Base-by-base conservation (phyloP, 30 jellyfish, hydroid and myxozoan species). In the Chrysaora quinquecirrha region DNA sequence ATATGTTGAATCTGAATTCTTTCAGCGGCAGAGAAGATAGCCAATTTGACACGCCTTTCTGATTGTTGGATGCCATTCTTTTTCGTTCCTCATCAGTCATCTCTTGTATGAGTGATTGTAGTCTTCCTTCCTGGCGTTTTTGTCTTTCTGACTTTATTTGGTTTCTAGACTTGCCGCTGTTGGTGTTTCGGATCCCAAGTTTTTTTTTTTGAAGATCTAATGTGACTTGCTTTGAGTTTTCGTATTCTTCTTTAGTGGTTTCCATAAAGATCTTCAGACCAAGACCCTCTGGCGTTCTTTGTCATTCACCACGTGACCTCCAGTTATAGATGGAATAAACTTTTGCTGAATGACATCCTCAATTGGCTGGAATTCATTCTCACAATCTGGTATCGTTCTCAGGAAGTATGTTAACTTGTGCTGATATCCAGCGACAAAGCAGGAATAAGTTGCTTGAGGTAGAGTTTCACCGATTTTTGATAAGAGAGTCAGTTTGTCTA, bases 241-340 rank as follows among this genome's bases (percentile, higher is more conserved):
- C 71, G 33, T 58, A 58, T 58, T 58, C 71, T 25, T 58, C 29
- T n/a, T 58, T 25, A n/a, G 33, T 9, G 33, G 33, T n/a, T 58
- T 58, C 33, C 71, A 9, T 58, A 58, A 21, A 58, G 29, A 58
- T 58, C 71, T 21, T 21, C 29, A 7, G 9, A 58, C 71, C 33
- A 58, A 58, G 33, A 58, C 33, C 71, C 29, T 19, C 29, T 58
- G 7, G 32, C 71, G 29, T 58, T 25, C 71, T n/a, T 21, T 58
- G 29, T 58, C 29, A 58, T 58, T 58, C 32, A 58, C 71, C 29
- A n/a, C 10, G 71, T n/a, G 29, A 25, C 71, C 71, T 58, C 71
- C 71, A n/a, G 20, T 58, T 58, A 58, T 58, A n/a, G 71, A 21
- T 58, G 71, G 71, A 25, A 58, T 58, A 58, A 58, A 58, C 29